Evolutionary conservation across 2,113 vertebrate species (phyloP).

Genomic region (Coryphaenoides rupestris): DNA sequence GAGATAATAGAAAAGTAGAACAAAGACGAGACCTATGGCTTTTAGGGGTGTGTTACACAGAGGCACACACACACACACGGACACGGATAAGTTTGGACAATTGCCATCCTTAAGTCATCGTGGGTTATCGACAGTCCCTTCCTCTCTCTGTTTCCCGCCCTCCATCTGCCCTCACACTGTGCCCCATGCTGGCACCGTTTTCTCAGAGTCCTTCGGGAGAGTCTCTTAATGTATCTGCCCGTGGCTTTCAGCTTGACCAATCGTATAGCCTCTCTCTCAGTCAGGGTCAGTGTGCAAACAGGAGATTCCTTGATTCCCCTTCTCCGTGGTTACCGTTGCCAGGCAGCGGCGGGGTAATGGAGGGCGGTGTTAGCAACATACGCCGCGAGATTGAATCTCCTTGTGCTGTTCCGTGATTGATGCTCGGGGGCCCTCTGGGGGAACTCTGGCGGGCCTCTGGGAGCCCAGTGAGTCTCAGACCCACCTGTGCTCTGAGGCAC

Average conservation of each 20-base stretch:
- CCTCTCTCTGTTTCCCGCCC: constrained; percentile 20
- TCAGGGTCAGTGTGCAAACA: constrained; percentile 39
- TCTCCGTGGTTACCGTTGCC: constrained; percentile 35
- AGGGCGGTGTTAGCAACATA: constrained; percentile 46
- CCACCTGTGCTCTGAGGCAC: constrained; percentile 45
- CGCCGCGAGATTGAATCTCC: constrained; percentile 41
- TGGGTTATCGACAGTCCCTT: neutral
- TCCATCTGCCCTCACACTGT: constrained; percentile 31
- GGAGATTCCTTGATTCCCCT: constrained; percentile 13
- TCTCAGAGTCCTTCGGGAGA: constrained; percentile 37
- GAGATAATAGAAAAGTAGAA: too few relatives aligned
- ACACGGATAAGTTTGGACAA: constrained; percentile 5
- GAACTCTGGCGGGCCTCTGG: too few relatives aligned
- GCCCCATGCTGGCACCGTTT: constrained; percentile 45
- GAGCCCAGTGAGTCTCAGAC: constrained; percentile 31
- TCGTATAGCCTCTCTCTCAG: constrained; percentile 26
- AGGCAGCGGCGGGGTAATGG: constrained; percentile 38
- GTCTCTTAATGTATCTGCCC: constrained; percentile 38
- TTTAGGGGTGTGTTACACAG: too few relatives aligned
- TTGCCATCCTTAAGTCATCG: neutral
- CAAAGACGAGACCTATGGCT: neutral
- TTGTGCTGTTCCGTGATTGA: constrained; percentile 40
- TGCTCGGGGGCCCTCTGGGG: constrained; percentile 31
- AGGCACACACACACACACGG: constrained; percentile 11
- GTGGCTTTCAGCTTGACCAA: constrained; percentile 38